A percentile compares a stretch with the other conserved stretches of the same genome.
Evolutionary conservation across 2,888 invertebrate species (phyloP).

Genomic region (Osedax fenrisi): DNA sequence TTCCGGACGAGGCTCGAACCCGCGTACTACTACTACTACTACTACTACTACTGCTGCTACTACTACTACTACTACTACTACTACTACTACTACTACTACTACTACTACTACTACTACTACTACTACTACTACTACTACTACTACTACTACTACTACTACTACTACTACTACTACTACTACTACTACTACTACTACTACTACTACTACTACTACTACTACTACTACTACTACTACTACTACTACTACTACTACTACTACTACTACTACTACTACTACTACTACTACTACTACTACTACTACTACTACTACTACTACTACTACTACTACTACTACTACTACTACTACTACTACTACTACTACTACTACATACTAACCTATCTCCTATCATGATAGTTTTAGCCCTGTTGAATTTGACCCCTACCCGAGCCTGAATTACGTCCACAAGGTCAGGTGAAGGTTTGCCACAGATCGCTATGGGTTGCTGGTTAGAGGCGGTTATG

Average conservation of each 20-base stretch:
- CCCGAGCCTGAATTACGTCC: background rate
- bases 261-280: conserved; percentile 20
- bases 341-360: conserved; percentile 20
- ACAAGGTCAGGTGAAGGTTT: background rate
- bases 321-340: conserved; percentile 22
- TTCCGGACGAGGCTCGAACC: no score
- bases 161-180: conserved; percentile 12
- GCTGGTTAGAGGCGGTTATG: background rate
- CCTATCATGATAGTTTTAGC: background rate
- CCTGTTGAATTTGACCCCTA: background rate
- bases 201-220: conserved; percentile 14
- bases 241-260: conserved; percentile 19
- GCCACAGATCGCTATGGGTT: background rate
- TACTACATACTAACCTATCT: background rate
- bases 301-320: conserved; percentile 20
- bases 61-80: conserved; percentile 16
- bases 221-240: conserved; percentile 20
- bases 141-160: conserved; percentile 6
- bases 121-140: conserved; percentile 21
- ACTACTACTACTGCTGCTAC: conserved; percentile 15
- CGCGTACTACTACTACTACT: background rate
- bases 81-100: conserved; percentile 19
- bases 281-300: conserved; percentile 21
- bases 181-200: conserved; percentile 15
- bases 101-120: conserved; percentile 18